Evolutionary conservation across 2,797 vertebrate genomes (phyloP), one percentile per base, ranked within the genome.

Genomic region (Sarcophilus harrisii): DNA sequence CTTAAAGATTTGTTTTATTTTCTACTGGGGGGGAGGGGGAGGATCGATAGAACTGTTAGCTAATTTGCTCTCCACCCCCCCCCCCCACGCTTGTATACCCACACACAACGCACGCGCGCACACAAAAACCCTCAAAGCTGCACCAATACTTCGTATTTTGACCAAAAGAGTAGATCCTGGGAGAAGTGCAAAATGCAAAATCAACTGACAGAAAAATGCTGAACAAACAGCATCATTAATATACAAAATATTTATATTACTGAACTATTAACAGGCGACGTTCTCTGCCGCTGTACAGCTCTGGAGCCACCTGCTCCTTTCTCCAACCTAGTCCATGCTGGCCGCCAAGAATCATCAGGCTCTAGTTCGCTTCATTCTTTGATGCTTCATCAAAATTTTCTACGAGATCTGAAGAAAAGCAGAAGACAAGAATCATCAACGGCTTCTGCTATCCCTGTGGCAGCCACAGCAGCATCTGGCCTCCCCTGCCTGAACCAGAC

Each of bases 331-430:
- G 99, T 99, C 99, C 98, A 98, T 99, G 98, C 98, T 98, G 98
- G 98, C 96, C 98, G 98, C 98, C 98, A 98, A 97, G 98, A 98
- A 98, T 97, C 97, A 98, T 98, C 97, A 96, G 97, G 97, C 97
- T 98, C 99, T 99, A 99, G 99, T 99, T 99, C 91, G 99, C 99
- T 98, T 99, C 99, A 92, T 99, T 99, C 99, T 99, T 99, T 92
- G 99, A 99, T 57, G 99, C 99, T 98, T 99, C 99, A 94, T 99
- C 99, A 96, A 99, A 99, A 98, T 99, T 99, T 99, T 99, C 99
- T 99, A 99, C 99, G 95, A 99, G 99, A 99, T 99, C 99, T 99
- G 98, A 89, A 98, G 98, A 96, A 98, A 98, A 96, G 94, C 93
- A 98, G 89, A 59, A 11, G 96, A 90, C 58, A 60, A 45, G 27